A percentile compares a stretch with the other conserved stretches of the same genome.
Evolutionary conservation across 2,797 vertebrate species (phyloP).

Genomic region (Darevskia nairensis): DNA sequence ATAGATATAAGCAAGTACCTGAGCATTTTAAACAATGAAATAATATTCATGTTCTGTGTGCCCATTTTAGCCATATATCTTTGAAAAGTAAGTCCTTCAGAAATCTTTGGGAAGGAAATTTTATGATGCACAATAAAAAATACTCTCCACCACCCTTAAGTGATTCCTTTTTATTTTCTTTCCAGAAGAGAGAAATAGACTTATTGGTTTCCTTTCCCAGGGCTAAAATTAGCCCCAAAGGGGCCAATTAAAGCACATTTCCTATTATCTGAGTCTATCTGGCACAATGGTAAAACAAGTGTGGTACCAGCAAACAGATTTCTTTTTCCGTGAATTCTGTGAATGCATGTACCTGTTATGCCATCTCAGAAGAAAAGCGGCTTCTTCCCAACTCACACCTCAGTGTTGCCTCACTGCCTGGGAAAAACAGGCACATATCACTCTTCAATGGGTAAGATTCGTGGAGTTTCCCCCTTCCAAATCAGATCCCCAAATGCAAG

Average conservation of each 20-base stretch:
- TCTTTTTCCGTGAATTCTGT: neutral
- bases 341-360: neutral
- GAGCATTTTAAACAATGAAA: neutral
- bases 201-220: too few relatives aligned
- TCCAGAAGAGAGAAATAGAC: too few relatives aligned
- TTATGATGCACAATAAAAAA: neutral
- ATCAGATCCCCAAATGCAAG: neutral
- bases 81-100: neutral
- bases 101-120: neutral
- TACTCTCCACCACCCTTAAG: too few relatives aligned
- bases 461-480: neutral
- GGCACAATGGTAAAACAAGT: neutral
- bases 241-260: neutral
- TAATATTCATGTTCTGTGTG: neutral
- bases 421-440: neutral
- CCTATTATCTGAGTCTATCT: neutral
- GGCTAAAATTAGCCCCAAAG: neutral
- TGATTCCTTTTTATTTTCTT: neutral
- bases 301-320: neutral
- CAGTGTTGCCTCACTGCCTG: neutral
- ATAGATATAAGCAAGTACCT: slow-evolving; percentile 29
- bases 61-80: neutral
- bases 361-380: neutral
- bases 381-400: neutral
- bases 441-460: neutral